phyloP scores from a whole-genome alignment of 1,140 invertebrate species.

The Samia ricini region DNA sequence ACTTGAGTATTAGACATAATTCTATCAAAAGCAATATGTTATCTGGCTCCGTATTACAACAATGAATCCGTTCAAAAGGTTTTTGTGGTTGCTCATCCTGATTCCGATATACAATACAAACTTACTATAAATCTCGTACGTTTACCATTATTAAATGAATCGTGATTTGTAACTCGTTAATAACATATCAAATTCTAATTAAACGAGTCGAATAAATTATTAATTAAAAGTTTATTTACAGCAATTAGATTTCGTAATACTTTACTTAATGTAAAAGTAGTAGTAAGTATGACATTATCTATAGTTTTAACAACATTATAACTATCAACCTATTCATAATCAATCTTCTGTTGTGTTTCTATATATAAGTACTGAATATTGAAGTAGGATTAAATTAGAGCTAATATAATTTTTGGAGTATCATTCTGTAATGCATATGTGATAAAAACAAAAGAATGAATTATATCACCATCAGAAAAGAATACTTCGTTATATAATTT shows the following conservation, averaged over 20 bases:
- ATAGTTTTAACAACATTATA: too few species aligned
- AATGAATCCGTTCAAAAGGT: slow-evolving; percentile 12
- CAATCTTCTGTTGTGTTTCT: too few species aligned
- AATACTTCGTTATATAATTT: too few species aligned
- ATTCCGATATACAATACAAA: slow-evolving; percentile 7
- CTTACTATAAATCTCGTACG: slow-evolving; percentile 15
- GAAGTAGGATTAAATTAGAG: too few species aligned
- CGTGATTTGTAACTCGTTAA: slow-evolving; percentile 22
- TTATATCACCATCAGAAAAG: too few species aligned
- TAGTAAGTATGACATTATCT: too few species aligned
- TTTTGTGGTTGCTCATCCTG: slow-evolving; percentile 4
- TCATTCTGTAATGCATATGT: too few species aligned
- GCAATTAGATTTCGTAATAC: neutral
- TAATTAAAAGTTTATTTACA: neutral
- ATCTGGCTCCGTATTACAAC: slow-evolving; percentile 8
- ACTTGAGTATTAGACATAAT: too few species aligned
- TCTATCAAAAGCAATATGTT: neutral
- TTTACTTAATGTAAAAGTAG: neutral
- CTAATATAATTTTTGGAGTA: too few species aligned
- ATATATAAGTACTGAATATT: too few species aligned
- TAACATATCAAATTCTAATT: neutral
- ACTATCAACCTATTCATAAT: too few species aligned
- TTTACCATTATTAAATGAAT: slow-evolving; percentile 30
- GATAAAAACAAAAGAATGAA: too few species aligned
- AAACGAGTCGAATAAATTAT: neutral